phyloP scores from a whole-genome alignment of 2,113 vertebrate species.

The Apeltes quadracus region DNA sequence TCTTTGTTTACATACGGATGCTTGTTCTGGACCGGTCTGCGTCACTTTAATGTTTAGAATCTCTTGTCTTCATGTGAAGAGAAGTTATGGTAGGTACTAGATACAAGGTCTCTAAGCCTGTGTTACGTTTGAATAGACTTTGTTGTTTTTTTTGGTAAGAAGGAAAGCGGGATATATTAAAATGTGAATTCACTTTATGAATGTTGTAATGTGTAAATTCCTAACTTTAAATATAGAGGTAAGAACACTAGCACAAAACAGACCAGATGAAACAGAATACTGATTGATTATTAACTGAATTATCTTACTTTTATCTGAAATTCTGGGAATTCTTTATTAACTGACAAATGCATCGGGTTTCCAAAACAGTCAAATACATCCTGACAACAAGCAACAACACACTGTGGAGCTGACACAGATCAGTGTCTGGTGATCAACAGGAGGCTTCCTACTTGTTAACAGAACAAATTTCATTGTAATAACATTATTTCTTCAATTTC shows the following conservation, averaged over 20 bases:
- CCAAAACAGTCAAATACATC: conserved; percentile 58
- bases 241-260: not conserved
- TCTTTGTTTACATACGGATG: not conserved
- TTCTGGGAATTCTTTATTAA: conserved; percentile 64
- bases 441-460: conserved; percentile 58
- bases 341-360: conserved; percentile 37
- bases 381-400: conserved; percentile 39
- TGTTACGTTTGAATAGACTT: not conserved
- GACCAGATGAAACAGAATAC: not conserved
- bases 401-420: conserved; percentile 3
- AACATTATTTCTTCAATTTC: conserved; percentile 1
- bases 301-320: not conserved
- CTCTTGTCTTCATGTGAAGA: too few relatives aligned
- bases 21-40: too few relatives aligned
- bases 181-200: not conserved
- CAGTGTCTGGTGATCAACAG: conserved; percentile 40
- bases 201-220: not conserved
- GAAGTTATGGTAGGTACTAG: too few relatives aligned
- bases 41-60: too few relatives aligned
- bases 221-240: not conserved
- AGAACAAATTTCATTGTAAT: not conserved
- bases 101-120: not conserved
- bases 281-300: not conserved
- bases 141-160: not conserved
- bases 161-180: not conserved